These are phyloP conservation scores for Lepus oiostolus DNA, from an alignment of 2,797 vertebrate species.

Conservation along the genomic window DNA sequence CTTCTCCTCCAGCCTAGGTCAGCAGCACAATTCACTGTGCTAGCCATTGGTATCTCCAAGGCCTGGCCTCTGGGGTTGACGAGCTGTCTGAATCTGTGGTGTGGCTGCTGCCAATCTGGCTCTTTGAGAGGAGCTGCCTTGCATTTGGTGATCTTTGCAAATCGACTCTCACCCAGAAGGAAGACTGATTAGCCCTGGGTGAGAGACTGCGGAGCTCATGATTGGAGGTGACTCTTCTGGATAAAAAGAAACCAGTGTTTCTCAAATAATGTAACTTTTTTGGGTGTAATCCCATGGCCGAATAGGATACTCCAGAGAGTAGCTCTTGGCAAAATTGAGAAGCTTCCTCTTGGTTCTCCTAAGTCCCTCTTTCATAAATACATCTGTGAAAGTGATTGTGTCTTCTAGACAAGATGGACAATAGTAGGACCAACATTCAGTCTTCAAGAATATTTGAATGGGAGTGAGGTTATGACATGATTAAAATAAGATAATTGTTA, in stretches of 20 bases:
- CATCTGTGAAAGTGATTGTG: neutral
- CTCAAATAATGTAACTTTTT: neutral
- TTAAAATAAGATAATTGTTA: slow-evolving; percentile 53
- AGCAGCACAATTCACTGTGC: neutral
- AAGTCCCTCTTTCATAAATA: neutral
- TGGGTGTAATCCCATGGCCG: neutral
- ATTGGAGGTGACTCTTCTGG: neutral
- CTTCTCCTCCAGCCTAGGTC: neutral
- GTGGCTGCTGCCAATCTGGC: neutral
- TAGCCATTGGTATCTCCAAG: neutral
- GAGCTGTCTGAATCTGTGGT: neutral
- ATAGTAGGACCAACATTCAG: neutral
- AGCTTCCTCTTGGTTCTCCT: neutral
- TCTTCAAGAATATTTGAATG: slow-evolving; percentile 55
- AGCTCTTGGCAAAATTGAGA: neutral
- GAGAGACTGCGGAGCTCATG: neutral
- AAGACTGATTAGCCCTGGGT: neutral
- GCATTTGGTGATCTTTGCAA: neutral
- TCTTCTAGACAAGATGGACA: neutral
- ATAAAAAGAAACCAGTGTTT: neutral
- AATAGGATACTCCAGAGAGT: neutral
- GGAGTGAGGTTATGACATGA: slow-evolving; percentile 21
- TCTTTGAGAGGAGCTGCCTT: neutral
- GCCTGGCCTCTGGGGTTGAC: neutral
- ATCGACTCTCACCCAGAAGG: neutral